A percentile compares a stretch with the other conserved stretches of the same genome.
Evolutionary conservation across 2,113 vertebrate genomes (phyloP).

Genomic region (Vireo altiloquus): DNA sequence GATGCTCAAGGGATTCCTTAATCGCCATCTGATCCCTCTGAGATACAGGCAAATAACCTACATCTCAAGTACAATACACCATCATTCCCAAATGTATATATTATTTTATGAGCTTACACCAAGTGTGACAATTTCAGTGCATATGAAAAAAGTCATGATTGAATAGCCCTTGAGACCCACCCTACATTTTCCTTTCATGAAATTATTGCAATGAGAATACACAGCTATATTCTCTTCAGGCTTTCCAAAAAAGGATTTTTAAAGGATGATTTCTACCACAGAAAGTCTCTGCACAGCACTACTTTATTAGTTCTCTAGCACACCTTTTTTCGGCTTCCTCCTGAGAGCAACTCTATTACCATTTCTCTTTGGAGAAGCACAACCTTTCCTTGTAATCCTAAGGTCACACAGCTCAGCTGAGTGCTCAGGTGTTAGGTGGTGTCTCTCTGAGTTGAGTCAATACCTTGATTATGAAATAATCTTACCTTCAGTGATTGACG

Average conservation of each 20-base stretch:
- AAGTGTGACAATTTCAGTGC: slow-evolving; percentile 38
- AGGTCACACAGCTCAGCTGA: background rate
- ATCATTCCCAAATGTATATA: background rate
- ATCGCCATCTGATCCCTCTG: background rate
- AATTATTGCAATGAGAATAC: slow-evolving; percentile 38
- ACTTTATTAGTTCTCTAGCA: slow-evolving; percentile 33
- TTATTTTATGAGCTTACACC: slow-evolving; percentile 35
- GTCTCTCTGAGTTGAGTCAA: background rate
- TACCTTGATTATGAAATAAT: background rate
- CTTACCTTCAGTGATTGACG: background rate
- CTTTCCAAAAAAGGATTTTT: background rate
- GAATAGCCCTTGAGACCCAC: slow-evolving; percentile 38
- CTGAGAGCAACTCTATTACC: slow-evolving; percentile 30
- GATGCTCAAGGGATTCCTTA: slow-evolving; percentile 12
- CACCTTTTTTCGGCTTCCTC: slow-evolving; percentile 9
- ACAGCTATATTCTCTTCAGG: background rate
- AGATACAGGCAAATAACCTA: slow-evolving; percentile 30
- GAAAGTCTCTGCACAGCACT: slow-evolving; percentile 17
- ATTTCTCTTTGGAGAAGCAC: slow-evolving; percentile 11
- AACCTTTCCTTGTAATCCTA: slow-evolving; percentile 6
- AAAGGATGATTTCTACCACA: background rate
- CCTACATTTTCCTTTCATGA: slow-evolving; percentile 47
- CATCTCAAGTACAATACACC: background rate
- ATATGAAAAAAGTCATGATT: background rate
- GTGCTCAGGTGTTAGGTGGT: background rate